Conservation (phyloP, 1,140 invertebrate genomes). For the Trachelipus rathkii region DNA sequence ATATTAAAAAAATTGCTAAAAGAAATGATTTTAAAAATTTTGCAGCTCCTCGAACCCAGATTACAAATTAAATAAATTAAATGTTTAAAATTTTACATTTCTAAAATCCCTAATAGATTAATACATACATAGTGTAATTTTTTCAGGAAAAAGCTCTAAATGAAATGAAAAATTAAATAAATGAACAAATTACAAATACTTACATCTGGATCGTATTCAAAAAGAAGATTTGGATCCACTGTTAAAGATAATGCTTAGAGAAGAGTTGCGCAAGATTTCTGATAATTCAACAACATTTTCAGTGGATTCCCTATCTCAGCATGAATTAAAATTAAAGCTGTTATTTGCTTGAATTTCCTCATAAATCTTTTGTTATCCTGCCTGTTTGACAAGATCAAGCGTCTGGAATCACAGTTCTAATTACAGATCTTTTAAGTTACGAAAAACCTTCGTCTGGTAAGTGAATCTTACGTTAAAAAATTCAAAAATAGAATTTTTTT, state of each 20-base stretch:
- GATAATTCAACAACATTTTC: conserved; percentile 62
- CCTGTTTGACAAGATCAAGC: conserved; percentile 62
- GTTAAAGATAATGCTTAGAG: conserved; percentile 77
- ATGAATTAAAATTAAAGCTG: conserved; percentile 51
- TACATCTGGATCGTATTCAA: conserved; percentile 80
- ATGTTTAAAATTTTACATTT: no score
- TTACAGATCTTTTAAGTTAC: conserved; percentile 77
- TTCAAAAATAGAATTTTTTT: conserved; percentile 84
- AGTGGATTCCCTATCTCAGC: conserved; percentile 28
- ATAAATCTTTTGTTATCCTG: conserved; percentile 63
- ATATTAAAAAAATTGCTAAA: no score
- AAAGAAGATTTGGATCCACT: conserved; percentile 66
- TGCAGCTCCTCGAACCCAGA: no score
- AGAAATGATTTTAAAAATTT: no score
- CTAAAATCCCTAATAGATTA: no score
- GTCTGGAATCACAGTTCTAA: conserved; percentile 52
- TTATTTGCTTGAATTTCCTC: conserved; percentile 68
- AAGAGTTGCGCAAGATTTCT: conserved; percentile 68
- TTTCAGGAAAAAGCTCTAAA: no score
- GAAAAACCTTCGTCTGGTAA: conserved; percentile 84
- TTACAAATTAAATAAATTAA: no score
- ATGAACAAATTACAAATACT: conserved; percentile 62
- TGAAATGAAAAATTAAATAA: background rate
- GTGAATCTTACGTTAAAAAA: conserved; percentile 73
- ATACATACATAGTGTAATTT: no score